Evolutionary conservation across 2,888 invertebrate species (phyloP).

Genomic region (Napeogenes sylphis): DNA sequence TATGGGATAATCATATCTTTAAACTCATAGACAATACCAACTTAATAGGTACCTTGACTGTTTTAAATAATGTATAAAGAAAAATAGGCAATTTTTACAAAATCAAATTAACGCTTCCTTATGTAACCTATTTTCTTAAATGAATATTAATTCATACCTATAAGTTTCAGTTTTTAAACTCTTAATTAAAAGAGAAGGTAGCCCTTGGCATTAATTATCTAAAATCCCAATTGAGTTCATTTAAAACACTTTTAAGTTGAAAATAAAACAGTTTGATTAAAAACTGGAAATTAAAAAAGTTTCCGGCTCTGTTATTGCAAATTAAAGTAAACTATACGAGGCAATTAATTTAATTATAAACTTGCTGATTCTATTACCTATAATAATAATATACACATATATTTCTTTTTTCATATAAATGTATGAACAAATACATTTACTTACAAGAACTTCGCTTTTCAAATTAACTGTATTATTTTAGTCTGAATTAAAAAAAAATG

Average conservation of each 20-base stretch:
- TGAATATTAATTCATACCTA: too few species aligned
- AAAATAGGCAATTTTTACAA: too few species aligned
- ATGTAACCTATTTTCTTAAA: too few species aligned
- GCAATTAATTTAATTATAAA: background rate
- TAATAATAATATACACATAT: background rate
- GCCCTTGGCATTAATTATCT: background rate
- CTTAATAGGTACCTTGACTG: too few species aligned
- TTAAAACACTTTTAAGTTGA: slow-evolving; percentile 2
- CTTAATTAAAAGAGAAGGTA: too few species aligned
- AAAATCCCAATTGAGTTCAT: background rate
- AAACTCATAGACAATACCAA: too few species aligned
- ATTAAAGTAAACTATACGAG: background rate
- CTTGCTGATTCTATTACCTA: background rate
- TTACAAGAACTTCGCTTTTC: too few species aligned
- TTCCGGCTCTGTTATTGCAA: background rate
- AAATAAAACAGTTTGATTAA: background rate
- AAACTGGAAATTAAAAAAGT: slow-evolving; percentile 1
- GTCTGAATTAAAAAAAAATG: too few species aligned
- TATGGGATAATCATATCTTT: too few species aligned
- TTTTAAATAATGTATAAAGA: too few species aligned
- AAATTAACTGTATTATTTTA: background rate
- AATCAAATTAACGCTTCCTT: too few species aligned
- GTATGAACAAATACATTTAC: background rate
- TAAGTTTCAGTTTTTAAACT: too few species aligned
- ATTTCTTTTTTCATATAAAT: background rate